Conservation (phyloP, 1,140 invertebrate genomes). For the Andrena cerasifolii region DNA sequence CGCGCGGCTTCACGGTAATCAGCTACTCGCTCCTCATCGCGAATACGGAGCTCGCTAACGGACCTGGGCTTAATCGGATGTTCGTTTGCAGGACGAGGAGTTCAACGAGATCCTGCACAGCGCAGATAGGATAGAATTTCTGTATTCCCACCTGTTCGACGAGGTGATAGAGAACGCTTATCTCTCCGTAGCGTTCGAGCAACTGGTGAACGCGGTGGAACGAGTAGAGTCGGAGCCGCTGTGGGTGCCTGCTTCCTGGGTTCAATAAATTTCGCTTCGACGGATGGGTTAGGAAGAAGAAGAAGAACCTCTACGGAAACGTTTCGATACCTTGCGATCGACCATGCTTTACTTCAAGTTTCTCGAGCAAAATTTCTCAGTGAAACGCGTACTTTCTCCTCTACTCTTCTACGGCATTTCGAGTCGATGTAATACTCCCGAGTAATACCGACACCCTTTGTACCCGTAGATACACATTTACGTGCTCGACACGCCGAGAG, state of each 20-base stretch:
- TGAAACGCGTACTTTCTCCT: conserved; percentile 15
- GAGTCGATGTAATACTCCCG: conserved; percentile 36
- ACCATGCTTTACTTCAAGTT: conserved; percentile 28
- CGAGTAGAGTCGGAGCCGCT: conserved; percentile 95
- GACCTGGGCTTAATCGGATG: background rate
- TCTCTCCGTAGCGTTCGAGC: conserved; percentile 92
- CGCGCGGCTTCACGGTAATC: conserved; percentile 93
- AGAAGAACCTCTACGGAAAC: background rate
- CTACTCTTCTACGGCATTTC: conserved; percentile 34
- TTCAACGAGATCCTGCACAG: conserved; percentile 94
- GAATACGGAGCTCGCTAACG: background rate
- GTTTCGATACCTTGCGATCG: conserved; percentile 16
- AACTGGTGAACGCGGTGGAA: conserved; percentile 91
- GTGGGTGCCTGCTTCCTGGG: conserved; percentile 98
- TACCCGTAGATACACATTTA: conserved; percentile 14
- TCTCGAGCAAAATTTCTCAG: background rate
- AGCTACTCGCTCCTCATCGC: background rate
- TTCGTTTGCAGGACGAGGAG: conserved; percentile 91
- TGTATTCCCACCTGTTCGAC: conserved; percentile 98
- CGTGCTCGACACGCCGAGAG: conserved; percentile 36
- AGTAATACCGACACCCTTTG: conserved; percentile 36
- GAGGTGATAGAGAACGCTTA: conserved; percentile 96
- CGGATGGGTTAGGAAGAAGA: background rate
- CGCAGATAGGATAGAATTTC: conserved; percentile 94
- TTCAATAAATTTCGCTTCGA: conserved; percentile 85